phyloP scores from a whole-genome alignment of 2,113 vertebrate genomes.

The Euleptes europaea region DNA sequence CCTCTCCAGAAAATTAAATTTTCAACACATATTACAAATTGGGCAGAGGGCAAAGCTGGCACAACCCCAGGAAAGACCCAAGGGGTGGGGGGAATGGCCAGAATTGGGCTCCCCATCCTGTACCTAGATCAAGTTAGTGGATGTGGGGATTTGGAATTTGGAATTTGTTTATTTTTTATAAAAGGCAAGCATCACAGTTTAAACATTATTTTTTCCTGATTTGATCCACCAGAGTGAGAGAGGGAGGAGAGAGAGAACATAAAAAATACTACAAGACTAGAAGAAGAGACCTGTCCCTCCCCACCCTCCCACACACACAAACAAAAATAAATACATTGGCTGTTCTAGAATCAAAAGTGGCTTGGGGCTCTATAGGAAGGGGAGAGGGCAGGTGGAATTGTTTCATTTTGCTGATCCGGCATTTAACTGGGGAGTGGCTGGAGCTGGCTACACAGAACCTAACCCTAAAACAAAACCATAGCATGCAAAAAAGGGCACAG shows the following conservation, averaged over 20 bases:
- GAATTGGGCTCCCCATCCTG: not conserved
- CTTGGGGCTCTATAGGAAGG: constrained; percentile 56
- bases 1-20: not conserved
- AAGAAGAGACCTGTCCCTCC: not conserved
- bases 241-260: constrained; percentile 57
- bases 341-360: constrained; percentile 71
- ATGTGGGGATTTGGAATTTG: not conserved
- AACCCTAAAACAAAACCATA: no score
- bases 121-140: not conserved
- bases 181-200: constrained; percentile 61
- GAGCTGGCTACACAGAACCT: no score
- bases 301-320: not conserved
- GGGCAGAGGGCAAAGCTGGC: not conserved
- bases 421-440: no score
- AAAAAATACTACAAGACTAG: constrained; percentile 74
- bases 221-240: constrained; percentile 52
- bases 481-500: no score
- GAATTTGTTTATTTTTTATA: not conserved
- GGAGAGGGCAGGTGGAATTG: not conserved
- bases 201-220: constrained; percentile 36
- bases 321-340: constrained; percentile 80
- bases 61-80: not conserved
- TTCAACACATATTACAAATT: rapidly evolving
- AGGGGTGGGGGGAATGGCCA: not conserved
- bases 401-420: not conserved